Conservation (phyloP, 2,113 vertebrate species). For the Labeo rohita region DNA sequence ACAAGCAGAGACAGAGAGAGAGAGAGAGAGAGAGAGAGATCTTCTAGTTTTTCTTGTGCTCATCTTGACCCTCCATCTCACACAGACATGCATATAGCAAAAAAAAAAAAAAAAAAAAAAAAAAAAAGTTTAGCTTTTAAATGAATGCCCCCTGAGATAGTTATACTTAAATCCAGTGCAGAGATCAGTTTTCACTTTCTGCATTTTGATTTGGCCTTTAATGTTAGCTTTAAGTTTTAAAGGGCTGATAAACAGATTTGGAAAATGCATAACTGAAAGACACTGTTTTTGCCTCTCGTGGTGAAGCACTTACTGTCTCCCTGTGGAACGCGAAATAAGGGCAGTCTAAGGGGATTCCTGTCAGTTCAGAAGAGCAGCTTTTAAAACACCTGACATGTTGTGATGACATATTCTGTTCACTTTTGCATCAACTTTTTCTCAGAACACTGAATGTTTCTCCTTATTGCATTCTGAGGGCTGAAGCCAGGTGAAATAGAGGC, state of each 20-base stretch:
- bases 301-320: slow-evolving; percentile 1
- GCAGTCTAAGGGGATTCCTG: slow-evolving; percentile 9
- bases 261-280: neutral
- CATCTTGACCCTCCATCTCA: neutral
- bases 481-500: neutral
- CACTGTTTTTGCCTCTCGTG: neutral
- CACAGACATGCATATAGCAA: neutral
- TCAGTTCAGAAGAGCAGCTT: slow-evolving; percentile 23
- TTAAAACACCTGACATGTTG: neutral
- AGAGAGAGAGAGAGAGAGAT: neutral
- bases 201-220: slow-evolving; percentile 6
- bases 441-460: neutral
- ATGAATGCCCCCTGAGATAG: neutral
- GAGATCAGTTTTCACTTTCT: neutral
- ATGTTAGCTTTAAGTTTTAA: slow-evolving; percentile 2
- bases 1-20: neutral
- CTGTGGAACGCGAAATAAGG: neutral
- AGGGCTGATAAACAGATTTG: neutral
- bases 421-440: neutral
- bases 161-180: neutral
- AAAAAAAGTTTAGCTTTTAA: neutral
- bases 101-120: no score
- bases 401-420: slow-evolving; percentile 2
- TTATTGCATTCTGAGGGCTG: slow-evolving; percentile 6
- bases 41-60: neutral